These are phyloP conservation scores for Amblyteles armatorius DNA, from an alignment of 2,888 invertebrate species.

Conservation along the genomic window DNA sequence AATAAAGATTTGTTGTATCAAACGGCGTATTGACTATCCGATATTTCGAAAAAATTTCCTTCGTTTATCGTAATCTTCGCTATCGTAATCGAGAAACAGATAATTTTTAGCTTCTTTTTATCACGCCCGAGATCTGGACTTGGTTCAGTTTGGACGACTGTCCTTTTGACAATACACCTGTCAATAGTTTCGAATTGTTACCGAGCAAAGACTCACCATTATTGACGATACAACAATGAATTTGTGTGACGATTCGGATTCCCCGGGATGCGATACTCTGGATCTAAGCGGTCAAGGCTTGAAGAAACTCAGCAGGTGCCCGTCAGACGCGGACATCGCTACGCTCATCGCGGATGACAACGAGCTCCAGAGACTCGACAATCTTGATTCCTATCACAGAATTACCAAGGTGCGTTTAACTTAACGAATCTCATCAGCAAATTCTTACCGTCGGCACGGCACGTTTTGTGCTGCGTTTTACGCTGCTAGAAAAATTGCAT, in stretches of 20 bases:
- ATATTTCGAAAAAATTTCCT: not conserved
- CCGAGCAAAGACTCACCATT: not conserved
- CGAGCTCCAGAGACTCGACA: conserved; percentile 94
- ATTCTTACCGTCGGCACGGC: not conserved
- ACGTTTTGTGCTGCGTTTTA: not conserved
- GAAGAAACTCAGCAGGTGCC: conserved; percentile 92
- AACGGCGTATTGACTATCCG: conserved; percentile 23
- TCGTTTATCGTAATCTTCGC: not conserved
- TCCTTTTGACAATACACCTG: conserved; percentile 49
- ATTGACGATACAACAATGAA: conserved; percentile 60
- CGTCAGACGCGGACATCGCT: conserved; percentile 89
- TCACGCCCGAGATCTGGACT: conserved; percentile 16
- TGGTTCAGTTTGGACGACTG: conserved; percentile 52
- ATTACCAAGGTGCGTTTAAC: conserved; percentile 89
- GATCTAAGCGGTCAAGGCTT: conserved; percentile 92
- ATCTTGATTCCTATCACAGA: conserved; percentile 92
- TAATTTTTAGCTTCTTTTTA: conserved; percentile 1
- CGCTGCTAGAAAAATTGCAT: conserved; percentile 9
- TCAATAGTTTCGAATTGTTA: conserved; percentile 45
- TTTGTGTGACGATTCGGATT: conserved; percentile 73
- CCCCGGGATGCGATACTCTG: conserved; percentile 86
- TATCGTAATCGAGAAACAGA: not conserved
- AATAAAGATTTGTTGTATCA: conserved; percentile 43
- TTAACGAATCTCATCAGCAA: not conserved
- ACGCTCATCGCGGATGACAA: conserved; percentile 94